Evolutionary conservation across 1,140 invertebrate species (phyloP), one percentile per base, ranked within the genome.

Genomic region (Eriocheir sinensis): DNA sequence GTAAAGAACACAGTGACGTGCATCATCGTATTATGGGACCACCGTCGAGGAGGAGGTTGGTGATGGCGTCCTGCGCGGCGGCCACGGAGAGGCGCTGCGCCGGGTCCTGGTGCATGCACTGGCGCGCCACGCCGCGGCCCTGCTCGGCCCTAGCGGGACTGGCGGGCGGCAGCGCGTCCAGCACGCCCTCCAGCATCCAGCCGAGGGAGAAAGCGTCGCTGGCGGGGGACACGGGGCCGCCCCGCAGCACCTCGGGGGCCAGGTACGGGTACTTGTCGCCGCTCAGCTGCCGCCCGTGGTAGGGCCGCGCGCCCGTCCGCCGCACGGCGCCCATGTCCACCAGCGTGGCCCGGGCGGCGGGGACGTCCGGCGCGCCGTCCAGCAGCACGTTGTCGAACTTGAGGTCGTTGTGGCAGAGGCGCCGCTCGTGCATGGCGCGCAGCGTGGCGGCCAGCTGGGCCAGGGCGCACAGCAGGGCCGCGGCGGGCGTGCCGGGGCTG

Each of bases 131-230:
- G 21, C 3, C 60, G 21, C 1, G 12, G 60, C 60, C 60, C 12
- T 21, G 60, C 60, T 0, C 60, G 21, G 21, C 12, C 60, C 6
- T 72, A n/a, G n/a, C n/a, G n/a, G n/a, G n/a, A 8, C 60, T 89
- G 40, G 9, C n/a, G 40, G 40, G 21, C 0, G 86, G 36, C 86
- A 44, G 21, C n/a, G n/a, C 2, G 4, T 0, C 17, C 88, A 89
- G 17, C 32, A 89, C n/a, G 40, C 32, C 41, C 15, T 4, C 0
- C 27, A 89, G 27, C 88, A 89, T 89, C 88, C 41, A 48, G 0
- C 88, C 88, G 27, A 89, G 41, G 9, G 88, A 89, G 88, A 53
- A 89, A 27, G 34, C 40, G 44, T 89, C 88, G 34, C 88, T 89
- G 34, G 27, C 21, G 40, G 88, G 88, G n/a, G 88, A 53, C 0